Percentiles rank a stretch among this genome's conserved stretches.
These are phyloP conservation scores for Neoscelio sp. DNA, from an alignment of 2,888 invertebrate species.

Conservation along the genomic window DNA sequence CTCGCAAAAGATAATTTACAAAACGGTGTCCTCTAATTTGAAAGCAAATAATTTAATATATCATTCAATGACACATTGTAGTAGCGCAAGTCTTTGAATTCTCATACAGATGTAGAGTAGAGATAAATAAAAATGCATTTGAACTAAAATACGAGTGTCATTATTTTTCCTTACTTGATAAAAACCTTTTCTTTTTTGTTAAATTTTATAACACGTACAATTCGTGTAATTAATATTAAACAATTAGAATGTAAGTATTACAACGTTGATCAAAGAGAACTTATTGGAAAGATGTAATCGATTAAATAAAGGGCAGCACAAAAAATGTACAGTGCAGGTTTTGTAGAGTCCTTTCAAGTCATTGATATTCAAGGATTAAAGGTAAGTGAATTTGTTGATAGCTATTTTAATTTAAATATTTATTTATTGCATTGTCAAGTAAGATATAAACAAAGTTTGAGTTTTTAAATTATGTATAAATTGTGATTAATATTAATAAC, in stretches of 20 bases:
- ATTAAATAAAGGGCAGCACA: background rate
- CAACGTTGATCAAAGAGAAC: slow-evolving; percentile 13
- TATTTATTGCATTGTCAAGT: too few relatives aligned
- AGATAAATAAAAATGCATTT: slow-evolving; percentile 76
- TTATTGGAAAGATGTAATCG: slow-evolving; percentile 7
- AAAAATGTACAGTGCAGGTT: too few relatives aligned
- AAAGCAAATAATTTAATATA: slow-evolving; percentile 77
- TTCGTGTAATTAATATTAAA: background rate
- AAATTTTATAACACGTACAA: slow-evolving; percentile 2
- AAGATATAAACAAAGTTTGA: background rate
- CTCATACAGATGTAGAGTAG: slow-evolving; percentile 80
- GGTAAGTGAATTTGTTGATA: too few relatives aligned
- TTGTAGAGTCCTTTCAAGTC: too few relatives aligned
- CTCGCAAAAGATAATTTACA: background rate
- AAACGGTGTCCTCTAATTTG: too few relatives aligned
- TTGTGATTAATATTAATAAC: too few relatives aligned
- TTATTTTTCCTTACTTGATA: background rate
- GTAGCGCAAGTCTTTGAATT: slow-evolving; percentile 80
- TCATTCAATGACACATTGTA: slow-evolving; percentile 78
- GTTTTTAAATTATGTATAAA: slow-evolving; percentile 3
- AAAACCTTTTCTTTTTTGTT: slow-evolving; percentile 3
- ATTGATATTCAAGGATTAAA: too few relatives aligned
- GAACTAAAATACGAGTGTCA: slow-evolving; percentile 26
- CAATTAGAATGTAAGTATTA: slow-evolving; percentile 6
- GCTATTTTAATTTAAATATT: too few relatives aligned